Evolutionary conservation across 2,888 invertebrate species (phyloP).

Genomic region (Plusia festucae): DNA sequence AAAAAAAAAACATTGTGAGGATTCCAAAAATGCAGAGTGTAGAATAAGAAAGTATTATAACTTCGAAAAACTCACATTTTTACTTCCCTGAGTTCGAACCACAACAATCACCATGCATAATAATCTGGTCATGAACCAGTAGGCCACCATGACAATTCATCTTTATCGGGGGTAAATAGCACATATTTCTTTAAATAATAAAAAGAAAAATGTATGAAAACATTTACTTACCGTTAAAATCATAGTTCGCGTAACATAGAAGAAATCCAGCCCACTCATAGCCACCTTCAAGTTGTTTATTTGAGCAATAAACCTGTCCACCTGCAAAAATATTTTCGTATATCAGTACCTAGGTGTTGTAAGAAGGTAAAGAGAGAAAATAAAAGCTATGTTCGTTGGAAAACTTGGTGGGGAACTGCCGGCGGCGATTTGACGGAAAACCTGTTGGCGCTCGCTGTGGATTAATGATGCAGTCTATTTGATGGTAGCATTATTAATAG

Average conservation of each 20-base stretch:
- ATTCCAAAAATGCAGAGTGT: too few relatives aligned
- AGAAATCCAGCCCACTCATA: conserved; percentile 90
- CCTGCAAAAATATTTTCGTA: conserved; percentile 71
- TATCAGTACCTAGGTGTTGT: conserved; percentile 6
- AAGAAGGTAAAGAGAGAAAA: not conserved
- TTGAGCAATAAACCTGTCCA: conserved; percentile 90
- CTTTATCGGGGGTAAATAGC: too few relatives aligned
- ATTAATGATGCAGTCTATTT: not conserved
- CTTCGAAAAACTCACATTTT: too few relatives aligned
- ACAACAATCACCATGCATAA: too few relatives aligned
- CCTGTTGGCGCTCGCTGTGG: not conserved
- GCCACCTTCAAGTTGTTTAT: conserved; percentile 89
- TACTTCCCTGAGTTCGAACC: too few relatives aligned
- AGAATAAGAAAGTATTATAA: too few relatives aligned
- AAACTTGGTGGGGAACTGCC: not conserved
- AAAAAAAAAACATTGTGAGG: too few relatives aligned
- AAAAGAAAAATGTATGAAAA: too few relatives aligned
- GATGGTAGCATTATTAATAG: not conserved
- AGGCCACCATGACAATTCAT: too few relatives aligned
- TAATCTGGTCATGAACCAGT: too few relatives aligned
- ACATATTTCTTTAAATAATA: too few relatives aligned
- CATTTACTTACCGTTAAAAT: conserved; percentile 85
- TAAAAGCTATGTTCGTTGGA: not conserved
- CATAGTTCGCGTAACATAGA: conserved; percentile 88
- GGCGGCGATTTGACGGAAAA: not conserved